Conservation (phyloP, 2,888 invertebrate species). For the Epinotia demarniana region DNA sequence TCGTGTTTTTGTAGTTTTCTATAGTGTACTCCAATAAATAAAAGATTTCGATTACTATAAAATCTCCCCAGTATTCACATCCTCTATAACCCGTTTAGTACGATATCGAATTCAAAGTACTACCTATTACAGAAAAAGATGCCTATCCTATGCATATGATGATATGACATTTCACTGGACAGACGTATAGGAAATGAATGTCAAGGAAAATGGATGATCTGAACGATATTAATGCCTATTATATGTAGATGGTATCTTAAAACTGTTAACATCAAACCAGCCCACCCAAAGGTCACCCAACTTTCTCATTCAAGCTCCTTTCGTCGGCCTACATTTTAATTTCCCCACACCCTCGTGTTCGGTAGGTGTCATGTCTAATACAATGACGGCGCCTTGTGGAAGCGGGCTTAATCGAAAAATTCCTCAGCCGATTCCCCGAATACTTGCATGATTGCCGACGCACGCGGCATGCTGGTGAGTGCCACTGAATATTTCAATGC, state of each 20-base stretch:
- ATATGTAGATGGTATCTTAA: background rate
- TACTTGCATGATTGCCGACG: slow-evolving; percentile 64
- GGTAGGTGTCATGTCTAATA: slow-evolving; percentile 58
- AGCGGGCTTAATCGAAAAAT: slow-evolving; percentile 67
- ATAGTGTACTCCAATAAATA: background rate
- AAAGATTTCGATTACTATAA: background rate
- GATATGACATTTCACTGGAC: background rate
- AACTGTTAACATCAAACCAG: no score
- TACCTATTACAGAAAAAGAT: background rate
- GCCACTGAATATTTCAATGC: slow-evolving; percentile 45
- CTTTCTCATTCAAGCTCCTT: slow-evolving; percentile 10
- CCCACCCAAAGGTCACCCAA: background rate
- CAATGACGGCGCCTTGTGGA: slow-evolving; percentile 54
- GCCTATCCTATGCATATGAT: background rate
- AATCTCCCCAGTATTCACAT: background rate
- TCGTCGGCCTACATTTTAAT: slow-evolving; percentile 36
- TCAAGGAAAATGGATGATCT: background rate
- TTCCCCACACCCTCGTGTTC: slow-evolving; percentile 31
- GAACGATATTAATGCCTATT: background rate
- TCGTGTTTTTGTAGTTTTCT: background rate
- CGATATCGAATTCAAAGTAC: background rate
- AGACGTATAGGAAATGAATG: background rate
- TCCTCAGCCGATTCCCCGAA: slow-evolving; percentile 58
- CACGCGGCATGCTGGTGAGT: slow-evolving; percentile 47
- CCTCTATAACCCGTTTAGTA: background rate